Conservation (phyloP, 2,113 vertebrate genomes). For the Nyctereutes procyonoides region DNA sequence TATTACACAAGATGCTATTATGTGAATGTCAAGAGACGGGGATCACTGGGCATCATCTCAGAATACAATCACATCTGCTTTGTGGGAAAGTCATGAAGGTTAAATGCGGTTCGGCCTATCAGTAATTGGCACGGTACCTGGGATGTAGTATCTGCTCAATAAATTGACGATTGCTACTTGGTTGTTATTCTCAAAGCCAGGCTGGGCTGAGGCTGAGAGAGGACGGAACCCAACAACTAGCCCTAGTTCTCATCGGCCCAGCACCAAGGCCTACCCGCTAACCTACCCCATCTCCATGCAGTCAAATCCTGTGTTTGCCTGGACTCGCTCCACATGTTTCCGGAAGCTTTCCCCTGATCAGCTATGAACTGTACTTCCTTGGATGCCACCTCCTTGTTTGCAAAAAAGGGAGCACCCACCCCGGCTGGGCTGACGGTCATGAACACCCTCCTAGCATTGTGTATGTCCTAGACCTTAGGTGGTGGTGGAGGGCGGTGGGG, state of each 20-base stretch:
- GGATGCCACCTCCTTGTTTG: background rate
- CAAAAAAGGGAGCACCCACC: background rate
- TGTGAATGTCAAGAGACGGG: background rate
- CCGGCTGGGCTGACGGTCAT: background rate
- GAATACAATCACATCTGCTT: background rate
- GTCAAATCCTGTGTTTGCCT: background rate
- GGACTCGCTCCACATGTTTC: background rate
- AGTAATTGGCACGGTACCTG: background rate
- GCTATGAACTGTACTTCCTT: background rate
- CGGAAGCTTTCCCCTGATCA: background rate
- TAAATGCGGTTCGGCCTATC: background rate
- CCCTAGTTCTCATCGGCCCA: background rate
- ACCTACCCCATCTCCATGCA: accelerated
- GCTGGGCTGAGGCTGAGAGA: background rate
- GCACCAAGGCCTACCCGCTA: too few relatives aligned
- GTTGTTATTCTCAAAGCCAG: background rate
- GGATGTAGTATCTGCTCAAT: background rate
- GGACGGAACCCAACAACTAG: background rate
- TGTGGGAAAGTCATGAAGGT: background rate
- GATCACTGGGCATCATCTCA: background rate
- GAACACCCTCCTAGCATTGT: background rate
- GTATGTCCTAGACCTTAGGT: background rate
- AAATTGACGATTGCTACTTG: background rate
- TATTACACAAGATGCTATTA: background rate
- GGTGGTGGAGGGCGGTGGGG: background rate